Conservation (phyloP, 2,113 vertebrate genomes). For the Solea solea region DNA sequence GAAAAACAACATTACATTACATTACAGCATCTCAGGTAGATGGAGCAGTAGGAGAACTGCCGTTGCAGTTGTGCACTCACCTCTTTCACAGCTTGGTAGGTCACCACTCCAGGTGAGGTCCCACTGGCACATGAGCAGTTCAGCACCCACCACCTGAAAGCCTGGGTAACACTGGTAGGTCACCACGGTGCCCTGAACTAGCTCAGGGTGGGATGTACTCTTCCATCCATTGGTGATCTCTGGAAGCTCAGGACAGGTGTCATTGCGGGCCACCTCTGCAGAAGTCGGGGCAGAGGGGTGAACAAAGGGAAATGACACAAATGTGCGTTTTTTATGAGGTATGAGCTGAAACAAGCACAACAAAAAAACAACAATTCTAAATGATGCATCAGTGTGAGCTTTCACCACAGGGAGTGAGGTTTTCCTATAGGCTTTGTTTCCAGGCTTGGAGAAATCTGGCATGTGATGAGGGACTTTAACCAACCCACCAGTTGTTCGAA, state of each 20-base stretch:
- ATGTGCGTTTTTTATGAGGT: too few relatives aligned
- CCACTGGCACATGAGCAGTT: slow-evolving; percentile 97
- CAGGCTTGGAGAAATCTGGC: too few relatives aligned
- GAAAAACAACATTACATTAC: too few relatives aligned
- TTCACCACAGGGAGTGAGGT: too few relatives aligned
- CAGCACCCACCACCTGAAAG: slow-evolving; percentile 88
- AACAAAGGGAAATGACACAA: not conserved
- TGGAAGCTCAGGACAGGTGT: slow-evolving; percentile 93
- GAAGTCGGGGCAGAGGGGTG: not conserved
- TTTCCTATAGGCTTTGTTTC: too few relatives aligned
- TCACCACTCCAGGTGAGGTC: slow-evolving; percentile 96
- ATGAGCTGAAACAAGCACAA: too few relatives aligned
- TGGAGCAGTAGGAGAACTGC: too few relatives aligned
- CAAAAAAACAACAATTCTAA: too few relatives aligned
- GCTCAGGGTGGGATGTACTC: slow-evolving; percentile 90
- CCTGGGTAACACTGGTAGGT: slow-evolving; percentile 97
- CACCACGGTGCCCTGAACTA: slow-evolving; percentile 92
- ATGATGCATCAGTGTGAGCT: too few relatives aligned
- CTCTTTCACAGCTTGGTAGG: slow-evolving; percentile 89
- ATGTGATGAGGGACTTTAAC: too few relatives aligned
- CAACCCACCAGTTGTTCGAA: too few relatives aligned
- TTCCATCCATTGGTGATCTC: slow-evolving; percentile 96
- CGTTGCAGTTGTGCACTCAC: slow-evolving; percentile 83
- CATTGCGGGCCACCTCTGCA: slow-evolving; percentile 93
- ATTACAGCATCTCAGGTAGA: too few relatives aligned